phyloP scores from a whole-genome alignment of 2,113 vertebrate genomes.

The Panthera leo region DNA sequence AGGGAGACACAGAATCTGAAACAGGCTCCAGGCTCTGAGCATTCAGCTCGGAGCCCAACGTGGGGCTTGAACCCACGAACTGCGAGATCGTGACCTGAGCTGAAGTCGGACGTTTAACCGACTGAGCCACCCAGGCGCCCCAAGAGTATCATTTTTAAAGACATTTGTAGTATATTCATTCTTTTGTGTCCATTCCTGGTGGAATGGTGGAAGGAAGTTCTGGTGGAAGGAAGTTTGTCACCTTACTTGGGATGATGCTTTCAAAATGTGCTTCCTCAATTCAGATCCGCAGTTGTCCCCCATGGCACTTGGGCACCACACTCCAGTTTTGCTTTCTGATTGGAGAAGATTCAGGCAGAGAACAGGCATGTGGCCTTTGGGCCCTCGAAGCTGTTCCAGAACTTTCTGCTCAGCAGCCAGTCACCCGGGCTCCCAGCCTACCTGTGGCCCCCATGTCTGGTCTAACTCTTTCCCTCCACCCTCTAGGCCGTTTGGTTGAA shows the following conservation, averaged over 20 bases:
- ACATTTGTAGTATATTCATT: background rate
- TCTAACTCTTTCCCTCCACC: background rate
- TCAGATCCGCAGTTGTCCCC: background rate
- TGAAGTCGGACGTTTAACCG: too few relatives aligned
- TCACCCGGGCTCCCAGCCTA: background rate
- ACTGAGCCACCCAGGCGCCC: too few relatives aligned
- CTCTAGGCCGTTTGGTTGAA: background rate
- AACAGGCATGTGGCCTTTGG: background rate
- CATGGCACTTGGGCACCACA: background rate
- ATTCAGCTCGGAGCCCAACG: too few relatives aligned
- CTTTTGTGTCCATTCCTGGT: background rate
- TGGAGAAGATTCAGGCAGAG: background rate
- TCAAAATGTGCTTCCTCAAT: background rate
- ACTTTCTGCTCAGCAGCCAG: background rate
- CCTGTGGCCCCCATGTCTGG: background rate
- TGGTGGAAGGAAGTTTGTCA: background rate
- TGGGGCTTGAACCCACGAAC: too few relatives aligned
- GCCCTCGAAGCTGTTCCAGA: background rate
- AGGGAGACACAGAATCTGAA: too few relatives aligned
- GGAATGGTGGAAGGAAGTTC: background rate
- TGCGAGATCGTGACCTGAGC: too few relatives aligned
- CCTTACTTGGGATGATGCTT: background rate
- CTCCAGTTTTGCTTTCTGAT: background rate
- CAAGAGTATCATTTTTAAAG: background rate
- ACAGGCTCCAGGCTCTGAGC: too few relatives aligned